phyloP scores from a whole-genome alignment of 2,113 vertebrate species.

The Dipodomys ordii region DNA sequence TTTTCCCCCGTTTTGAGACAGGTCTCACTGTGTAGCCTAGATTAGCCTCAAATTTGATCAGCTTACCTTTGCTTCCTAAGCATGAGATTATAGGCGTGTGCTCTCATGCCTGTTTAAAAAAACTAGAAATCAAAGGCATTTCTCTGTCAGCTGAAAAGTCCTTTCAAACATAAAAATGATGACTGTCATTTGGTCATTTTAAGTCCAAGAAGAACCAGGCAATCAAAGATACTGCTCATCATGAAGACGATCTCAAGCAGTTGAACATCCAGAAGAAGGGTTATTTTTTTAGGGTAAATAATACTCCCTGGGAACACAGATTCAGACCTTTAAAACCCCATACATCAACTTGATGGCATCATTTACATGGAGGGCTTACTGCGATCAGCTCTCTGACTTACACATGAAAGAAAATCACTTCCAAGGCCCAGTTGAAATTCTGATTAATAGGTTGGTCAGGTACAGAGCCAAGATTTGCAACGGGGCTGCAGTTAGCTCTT shows the following conservation, averaged over 20 bases:
- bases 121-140: neutral
- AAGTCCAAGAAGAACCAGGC: neutral
- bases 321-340: neutral
- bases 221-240: slow-evolving; percentile 17
- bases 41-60: too few species aligned
- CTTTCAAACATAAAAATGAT: neutral
- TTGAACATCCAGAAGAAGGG: slow-evolving; percentile 22
- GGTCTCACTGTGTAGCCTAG: too few species aligned
- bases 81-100: too few species aligned
- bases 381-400: neutral
- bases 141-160: slow-evolving; percentile 19
- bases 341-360: slow-evolving; percentile 43
- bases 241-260: neutral
- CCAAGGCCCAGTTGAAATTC: slow-evolving; percentile 8
- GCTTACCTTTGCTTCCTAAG: too few species aligned
- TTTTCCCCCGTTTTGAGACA: too few species aligned
- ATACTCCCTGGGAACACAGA: neutral
- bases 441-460: slow-evolving; percentile 16
- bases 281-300: slow-evolving; percentile 65
- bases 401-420: neutral
- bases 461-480: slow-evolving; percentile 45
- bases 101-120: neutral
- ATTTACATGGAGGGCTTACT: slow-evolving; percentile 37
- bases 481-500: slow-evolving; percentile 57
- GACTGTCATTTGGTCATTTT: slow-evolving; percentile 50